Percentiles rank a stretch among this genome's conserved stretches.
phyloP scores from a whole-genome alignment of 2,888 invertebrate species.

The Meiosimyza platycephala region DNA sequence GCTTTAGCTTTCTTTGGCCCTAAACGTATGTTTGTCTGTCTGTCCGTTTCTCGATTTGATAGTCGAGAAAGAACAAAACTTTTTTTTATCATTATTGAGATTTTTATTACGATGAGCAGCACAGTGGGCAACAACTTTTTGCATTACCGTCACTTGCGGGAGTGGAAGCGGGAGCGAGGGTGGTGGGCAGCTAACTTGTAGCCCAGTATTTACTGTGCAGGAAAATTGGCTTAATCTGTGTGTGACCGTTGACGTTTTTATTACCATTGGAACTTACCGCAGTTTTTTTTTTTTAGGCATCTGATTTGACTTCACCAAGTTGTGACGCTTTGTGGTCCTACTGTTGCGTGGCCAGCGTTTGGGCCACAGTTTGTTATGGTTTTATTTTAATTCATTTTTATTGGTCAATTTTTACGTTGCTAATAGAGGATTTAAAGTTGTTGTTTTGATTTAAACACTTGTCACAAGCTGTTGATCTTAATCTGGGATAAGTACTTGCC shows the following conservation, averaged over 20 bases:
- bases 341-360: conserved; percentile 1
- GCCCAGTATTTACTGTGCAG: conserved; percentile 4
- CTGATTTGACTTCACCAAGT: background rate
- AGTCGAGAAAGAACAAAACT: background rate
- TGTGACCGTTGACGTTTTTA: conserved; percentile 31
- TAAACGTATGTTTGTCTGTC: background rate
- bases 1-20: background rate
- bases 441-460: conserved; percentile 15
- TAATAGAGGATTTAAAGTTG: conserved; percentile 31
- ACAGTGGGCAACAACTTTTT: conserved; percentile 28
- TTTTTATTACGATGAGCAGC: conserved; percentile 29
- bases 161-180: background rate
- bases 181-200: background rate
- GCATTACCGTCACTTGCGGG: conserved; percentile 2
- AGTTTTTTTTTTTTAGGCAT: background rate
- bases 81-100: conserved; percentile 32
- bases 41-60: background rate
- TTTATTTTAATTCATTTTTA: background rate
- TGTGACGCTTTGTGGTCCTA: conserved; percentile 11
- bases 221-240: conserved; percentile 19
- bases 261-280: conserved; percentile 22
- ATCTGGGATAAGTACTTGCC: background rate
- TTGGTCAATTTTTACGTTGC: conserved; percentile 19
- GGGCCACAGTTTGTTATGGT: background rate
- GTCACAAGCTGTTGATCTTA: conserved; percentile 8